Evolutionary conservation across 2,797 vertebrate species (phyloP), one percentile per base, ranked within the genome.

Genomic region (Hybognathus amarus): DNA sequence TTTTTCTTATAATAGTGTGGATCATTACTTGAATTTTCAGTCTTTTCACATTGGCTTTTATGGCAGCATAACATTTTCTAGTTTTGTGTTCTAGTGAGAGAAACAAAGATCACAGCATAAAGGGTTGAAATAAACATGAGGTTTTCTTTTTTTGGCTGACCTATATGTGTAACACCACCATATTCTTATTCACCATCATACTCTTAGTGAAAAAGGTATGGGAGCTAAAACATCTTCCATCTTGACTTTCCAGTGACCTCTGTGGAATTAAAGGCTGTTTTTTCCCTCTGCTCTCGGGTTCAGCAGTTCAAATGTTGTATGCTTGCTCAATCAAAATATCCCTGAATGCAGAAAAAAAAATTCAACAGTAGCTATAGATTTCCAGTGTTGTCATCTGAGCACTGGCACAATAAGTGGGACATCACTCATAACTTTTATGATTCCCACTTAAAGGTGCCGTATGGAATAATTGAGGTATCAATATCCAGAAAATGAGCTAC

Each of bases 241-340:
- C 17, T 18, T 64, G 73, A 77, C 84, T 69, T 38, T 81, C 17
- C 64, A 30, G 40, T 77, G 84, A 85, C 71, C 79, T 81, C 67
- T 22, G 27, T 77, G 33, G 54, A 63, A 70, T 64, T 77, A 81
- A 52, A 68, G 13, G 59, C 59, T 50, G 18, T 1, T 30, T 56
- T 79, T 54, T 59, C 24, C 7, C 64, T 15, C 42, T 85, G 27
- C 33, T 54, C n/a, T 40, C 33, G 33, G 42, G 84, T 78, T 77
- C 74, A 85, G 27, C 17, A 78, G 84, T 71, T 82, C 56, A 76
- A 12, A 64, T 77, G 36, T n/a, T 71, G 50, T 50, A n/a, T 1
- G 38, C 38, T 84, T 75, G 22, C 50, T 80, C 52, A 63, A 33
- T 77, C 30, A 64, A 52, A 56, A 63, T 52, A 50, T 15, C 54